Evolutionary conservation across 2,888 invertebrate genomes (phyloP).

Genomic region (Nemotelus pantherinus): DNA sequence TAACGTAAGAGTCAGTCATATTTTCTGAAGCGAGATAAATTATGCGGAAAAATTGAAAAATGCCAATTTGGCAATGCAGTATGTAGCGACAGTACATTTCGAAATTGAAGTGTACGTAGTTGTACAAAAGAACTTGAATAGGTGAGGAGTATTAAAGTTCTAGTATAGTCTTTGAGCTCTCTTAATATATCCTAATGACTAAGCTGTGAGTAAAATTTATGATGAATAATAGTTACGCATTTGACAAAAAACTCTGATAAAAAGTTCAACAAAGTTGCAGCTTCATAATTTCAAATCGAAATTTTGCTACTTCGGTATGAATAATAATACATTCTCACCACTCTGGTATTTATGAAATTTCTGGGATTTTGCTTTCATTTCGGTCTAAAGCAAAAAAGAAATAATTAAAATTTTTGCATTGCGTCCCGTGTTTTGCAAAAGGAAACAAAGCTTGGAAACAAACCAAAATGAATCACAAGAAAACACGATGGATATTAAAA

Average conservation of each 20-base stretch:
- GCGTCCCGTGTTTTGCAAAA: background rate
- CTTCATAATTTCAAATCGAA: background rate
- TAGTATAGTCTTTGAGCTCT: background rate
- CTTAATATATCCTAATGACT: no score
- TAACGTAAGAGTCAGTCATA: background rate
- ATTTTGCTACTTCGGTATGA: background rate
- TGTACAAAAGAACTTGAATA: background rate
- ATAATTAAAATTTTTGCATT: conserved; percentile 23
- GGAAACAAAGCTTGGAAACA: conserved; percentile 11
- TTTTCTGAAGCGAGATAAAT: background rate
- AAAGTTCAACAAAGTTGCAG: no score
- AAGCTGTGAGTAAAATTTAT: no score
- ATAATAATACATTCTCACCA: background rate
- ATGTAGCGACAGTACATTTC: background rate
- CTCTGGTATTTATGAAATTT: background rate
- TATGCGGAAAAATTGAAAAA: conserved; percentile 1
- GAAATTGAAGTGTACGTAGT: conserved; percentile 8
- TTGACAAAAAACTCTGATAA: no score
- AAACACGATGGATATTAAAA: conserved; percentile 1
- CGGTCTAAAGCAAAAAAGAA: conserved; percentile 4
- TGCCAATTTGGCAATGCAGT: conserved; percentile 13
- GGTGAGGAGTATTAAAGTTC: background rate
- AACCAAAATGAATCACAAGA: conserved; percentile 1
- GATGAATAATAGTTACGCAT: no score
- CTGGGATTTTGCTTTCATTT: background rate